Evolutionary conservation across 1,140 invertebrate species (phyloP).

Genomic region (Drosophila baimaii): DNA sequence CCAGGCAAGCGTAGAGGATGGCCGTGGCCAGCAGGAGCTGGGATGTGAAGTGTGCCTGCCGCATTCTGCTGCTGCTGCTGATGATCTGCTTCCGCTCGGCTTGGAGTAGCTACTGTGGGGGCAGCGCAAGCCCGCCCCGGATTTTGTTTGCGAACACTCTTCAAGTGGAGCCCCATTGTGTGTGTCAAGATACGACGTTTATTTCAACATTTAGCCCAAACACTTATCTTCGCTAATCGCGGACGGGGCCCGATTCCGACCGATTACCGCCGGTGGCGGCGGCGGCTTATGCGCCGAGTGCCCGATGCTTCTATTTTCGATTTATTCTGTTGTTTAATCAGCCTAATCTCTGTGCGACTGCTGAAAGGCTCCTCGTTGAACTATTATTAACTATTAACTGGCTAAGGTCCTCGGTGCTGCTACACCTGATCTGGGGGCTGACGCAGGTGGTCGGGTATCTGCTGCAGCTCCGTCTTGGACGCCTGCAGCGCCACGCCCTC

Average conservation of each 20-base stretch:
- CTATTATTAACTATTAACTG: slow-evolving; percentile 38
- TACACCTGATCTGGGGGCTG: slow-evolving; percentile 72
- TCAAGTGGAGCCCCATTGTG: slow-evolving; percentile 49
- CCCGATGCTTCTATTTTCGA: slow-evolving; percentile 10
- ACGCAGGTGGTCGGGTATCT: slow-evolving; percentile 86
- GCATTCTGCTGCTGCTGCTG: slow-evolving; percentile 32
- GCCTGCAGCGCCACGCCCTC: slow-evolving; percentile 98
- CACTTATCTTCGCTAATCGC: slow-evolving; percentile 48
- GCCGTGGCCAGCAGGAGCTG: slow-evolving; percentile 35
- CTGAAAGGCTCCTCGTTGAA: slow-evolving; percentile 16
- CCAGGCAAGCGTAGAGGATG: slow-evolving; percentile 38
- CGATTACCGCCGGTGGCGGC: slow-evolving; percentile 1
- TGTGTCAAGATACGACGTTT: slow-evolving; percentile 62
- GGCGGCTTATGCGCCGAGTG: slow-evolving; percentile 10
- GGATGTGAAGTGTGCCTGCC: slow-evolving; percentile 8
- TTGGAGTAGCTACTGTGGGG: slow-evolving; percentile 38
- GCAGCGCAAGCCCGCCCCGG: neutral
- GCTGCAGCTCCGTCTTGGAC: slow-evolving; percentile 90
- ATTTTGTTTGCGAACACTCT: slow-evolving; percentile 48
- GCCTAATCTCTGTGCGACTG: slow-evolving; percentile 28
- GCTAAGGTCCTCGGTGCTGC: slow-evolving; percentile 3
- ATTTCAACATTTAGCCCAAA: slow-evolving; percentile 30
- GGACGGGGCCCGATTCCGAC: slow-evolving; percentile 10
- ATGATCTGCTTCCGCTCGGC: slow-evolving; percentile 26
- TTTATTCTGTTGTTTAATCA: slow-evolving; percentile 22